These are phyloP conservation scores for Gallirallus australis DNA, from an alignment of 2,797 vertebrate species.

Conservation along the genomic window DNA sequence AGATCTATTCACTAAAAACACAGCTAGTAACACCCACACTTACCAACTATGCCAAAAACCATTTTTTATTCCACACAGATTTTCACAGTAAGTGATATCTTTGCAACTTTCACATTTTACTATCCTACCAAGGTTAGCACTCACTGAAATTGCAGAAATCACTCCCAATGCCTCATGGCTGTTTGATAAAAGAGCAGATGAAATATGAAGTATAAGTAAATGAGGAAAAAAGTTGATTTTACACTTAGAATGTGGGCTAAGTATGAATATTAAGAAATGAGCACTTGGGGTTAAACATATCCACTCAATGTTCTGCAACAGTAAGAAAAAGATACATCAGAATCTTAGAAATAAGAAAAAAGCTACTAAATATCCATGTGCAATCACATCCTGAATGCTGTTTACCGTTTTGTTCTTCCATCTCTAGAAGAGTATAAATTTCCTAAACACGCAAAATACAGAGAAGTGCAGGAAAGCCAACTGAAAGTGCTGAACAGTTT, in stretches of 20 bases:
- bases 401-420: neutral
- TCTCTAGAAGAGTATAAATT: neutral
- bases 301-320: neutral
- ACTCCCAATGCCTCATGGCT: neutral
- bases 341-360: neutral
- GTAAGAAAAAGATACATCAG: neutral
- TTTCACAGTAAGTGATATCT: neutral
- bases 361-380: neutral
- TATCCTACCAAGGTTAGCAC: neutral
- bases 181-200: neutral
- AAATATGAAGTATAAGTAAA: neutral
- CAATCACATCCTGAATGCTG: neutral
- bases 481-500: neutral
- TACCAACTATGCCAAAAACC: neutral
- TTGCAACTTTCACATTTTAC: neutral
- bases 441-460: neutral
- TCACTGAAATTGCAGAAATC: neutral
- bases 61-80: neutral
- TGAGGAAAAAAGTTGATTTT: neutral
- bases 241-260: neutral
- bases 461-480: neutral
- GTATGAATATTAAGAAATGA: neutral
- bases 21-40: neutral
- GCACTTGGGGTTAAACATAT: neutral
- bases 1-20: neutral